Evolutionary conservation across 2,797 vertebrate genomes (phyloP), one percentile per base, ranked within the genome.

Genomic region (Myripristis murdjan): DNA sequence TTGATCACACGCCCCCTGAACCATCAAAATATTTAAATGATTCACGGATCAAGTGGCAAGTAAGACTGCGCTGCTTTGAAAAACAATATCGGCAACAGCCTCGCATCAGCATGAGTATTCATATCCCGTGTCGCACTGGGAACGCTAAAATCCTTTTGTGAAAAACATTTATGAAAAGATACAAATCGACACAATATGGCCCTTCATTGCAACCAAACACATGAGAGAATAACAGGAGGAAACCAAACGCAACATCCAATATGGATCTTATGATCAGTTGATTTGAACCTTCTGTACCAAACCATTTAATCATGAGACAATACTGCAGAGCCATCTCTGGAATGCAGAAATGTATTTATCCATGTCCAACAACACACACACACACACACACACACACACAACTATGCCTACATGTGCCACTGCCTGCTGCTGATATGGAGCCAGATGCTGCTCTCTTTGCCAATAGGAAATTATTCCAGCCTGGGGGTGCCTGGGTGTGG

Each of bases 401-500:
- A 61, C 81, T 84, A 73, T 73, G 56, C 53, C 70, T 51, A 37
- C 59, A 81, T 79, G 81, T 72, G 68, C 65, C 63, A 68, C 44
- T 56, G 79, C 84, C 64, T 83, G 74, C 63, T 23, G 70, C 70
- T 46, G 61, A 81, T 64, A 63, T 15, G 44, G 6, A 84, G 70
- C 61, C 90, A 88, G 81, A 91, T 85, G 85, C 79, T 85, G 5
- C 61, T 24, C 46, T 65, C 39, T 63, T 66, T 55, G 61, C 84
- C 77, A 74, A 23, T 33, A 81, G 79, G 78, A 88, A 83, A 89
- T 90, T 52, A 90, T 87, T 87, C 70, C 68, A 76, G 88, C 88
- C 89, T 73, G 59, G 75, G 83, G 87, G 78, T 79, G 78, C 43
- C 15, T 41, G 88, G 91, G 86, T 86, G 89, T 85, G 90, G 87